These are phyloP conservation scores for Cromileptes altivelis DNA, from an alignment of 2,113 vertebrate genomes.

Conservation along the genomic window DNA sequence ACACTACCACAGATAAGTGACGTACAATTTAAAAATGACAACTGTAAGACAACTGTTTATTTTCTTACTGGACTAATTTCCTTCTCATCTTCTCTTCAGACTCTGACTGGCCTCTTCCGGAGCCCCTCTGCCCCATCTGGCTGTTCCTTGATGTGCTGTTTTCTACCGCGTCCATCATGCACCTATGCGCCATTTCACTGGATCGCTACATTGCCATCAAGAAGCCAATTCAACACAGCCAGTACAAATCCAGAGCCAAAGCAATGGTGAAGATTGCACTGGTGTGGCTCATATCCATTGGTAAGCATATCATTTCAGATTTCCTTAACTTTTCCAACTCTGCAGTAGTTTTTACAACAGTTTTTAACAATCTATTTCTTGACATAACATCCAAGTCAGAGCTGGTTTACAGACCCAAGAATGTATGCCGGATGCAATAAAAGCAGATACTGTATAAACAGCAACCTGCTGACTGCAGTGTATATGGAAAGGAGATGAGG, in stretches of 20 bases:
- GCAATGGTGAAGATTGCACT: conserved; percentile 93
- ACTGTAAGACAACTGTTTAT: neutral
- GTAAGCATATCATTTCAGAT: conserved; percentile 82
- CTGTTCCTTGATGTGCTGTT: conserved; percentile 98
- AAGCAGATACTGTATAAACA: conserved; percentile 44
- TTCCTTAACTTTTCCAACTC: conserved; percentile 6
- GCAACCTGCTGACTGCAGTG: neutral
- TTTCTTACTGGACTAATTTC: conserved; percentile 23
- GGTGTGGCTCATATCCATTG: conserved; percentile 98
- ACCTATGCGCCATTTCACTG: conserved; percentile 97
- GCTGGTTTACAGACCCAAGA: conserved; percentile 13
- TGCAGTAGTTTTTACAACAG: neutral
- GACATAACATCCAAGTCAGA: conserved; percentile 12
- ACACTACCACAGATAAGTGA: neutral
- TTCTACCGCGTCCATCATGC: conserved; percentile 98
- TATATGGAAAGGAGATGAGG: neutral
- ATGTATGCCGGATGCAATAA: conserved; percentile 22
- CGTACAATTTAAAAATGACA: neutral
- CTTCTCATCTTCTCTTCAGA: conserved; percentile 84
- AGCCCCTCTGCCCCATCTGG: conserved; percentile 94
- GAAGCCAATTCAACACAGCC: conserved; percentile 97
- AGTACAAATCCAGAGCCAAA: conserved; percentile 95
- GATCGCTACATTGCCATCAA: conserved; percentile 98
- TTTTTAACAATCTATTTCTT: neutral
- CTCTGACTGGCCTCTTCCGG: conserved; percentile 93